A percentile compares a stretch with the other conserved stretches of the same genome.
These are phyloP conservation scores for Epirrhoe tristata DNA, from an alignment of 2,888 invertebrate species.

Conservation along the genomic window DNA sequence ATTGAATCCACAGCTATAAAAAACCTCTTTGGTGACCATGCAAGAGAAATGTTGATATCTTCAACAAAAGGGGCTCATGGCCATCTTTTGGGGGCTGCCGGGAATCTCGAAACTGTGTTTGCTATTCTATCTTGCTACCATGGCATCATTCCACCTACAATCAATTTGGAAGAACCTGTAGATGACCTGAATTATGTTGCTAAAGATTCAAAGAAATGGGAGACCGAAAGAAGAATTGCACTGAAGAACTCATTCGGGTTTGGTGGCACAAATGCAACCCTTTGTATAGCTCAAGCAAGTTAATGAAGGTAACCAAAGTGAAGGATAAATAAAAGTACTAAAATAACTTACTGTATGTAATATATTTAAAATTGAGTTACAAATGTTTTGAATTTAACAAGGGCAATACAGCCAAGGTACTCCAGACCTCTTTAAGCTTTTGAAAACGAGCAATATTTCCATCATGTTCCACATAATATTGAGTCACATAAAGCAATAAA, in stretches of 20 bases:
- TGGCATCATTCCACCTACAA: slow-evolving; percentile 93
- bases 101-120: slow-evolving; percentile 96
- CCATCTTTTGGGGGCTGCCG: slow-evolving; percentile 98
- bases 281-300: slow-evolving; percentile 86
- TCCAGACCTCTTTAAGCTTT: slow-evolving; percentile 67
- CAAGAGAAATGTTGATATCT: slow-evolving; percentile 88
- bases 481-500: slow-evolving; percentile 80
- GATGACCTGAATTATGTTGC: slow-evolving; percentile 90
- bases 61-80: slow-evolving; percentile 99
- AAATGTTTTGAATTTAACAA: slow-evolving; percentile 78
- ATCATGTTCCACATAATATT: slow-evolving; percentile 76
- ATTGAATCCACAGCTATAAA: slow-evolving; percentile 93
- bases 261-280: slow-evolving; percentile 98
- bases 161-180: slow-evolving; percentile 91
- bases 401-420: slow-evolving; percentile 73
- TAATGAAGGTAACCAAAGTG: slow-evolving; percentile 51
- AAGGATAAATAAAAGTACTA: slow-evolving; percentile 52
- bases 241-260: slow-evolving; percentile 99
- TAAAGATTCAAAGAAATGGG: slow-evolving; percentile 86
- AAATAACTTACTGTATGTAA: slow-evolving; percentile 68
- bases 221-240: slow-evolving; percentile 87
- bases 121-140: slow-evolving; percentile 92
- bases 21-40: slow-evolving; percentile 87
- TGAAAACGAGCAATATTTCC: slow-evolving; percentile 70
- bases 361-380: slow-evolving; percentile 85